Base-by-base conservation (phyloP, 2,888 invertebrate species). In the Coelogynopora nodosa region DNA sequence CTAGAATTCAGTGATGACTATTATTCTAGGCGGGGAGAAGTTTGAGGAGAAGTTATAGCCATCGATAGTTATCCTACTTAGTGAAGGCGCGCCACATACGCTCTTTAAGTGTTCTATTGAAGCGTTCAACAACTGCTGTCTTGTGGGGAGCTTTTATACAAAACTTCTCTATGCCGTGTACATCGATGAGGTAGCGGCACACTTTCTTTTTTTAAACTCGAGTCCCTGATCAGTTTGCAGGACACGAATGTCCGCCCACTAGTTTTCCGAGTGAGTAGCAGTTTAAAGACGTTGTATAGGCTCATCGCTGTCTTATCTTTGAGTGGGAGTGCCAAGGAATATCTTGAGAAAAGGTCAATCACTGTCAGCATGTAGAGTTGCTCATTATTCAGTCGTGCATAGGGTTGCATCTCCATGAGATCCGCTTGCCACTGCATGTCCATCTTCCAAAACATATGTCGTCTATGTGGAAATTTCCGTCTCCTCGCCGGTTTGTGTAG, bases 341-440 rank as follows among this genome's bases (percentile, higher is more conserved):
- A 74, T 13, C 74, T 5, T 13, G 74, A 74, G 74, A 74, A 74
- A 26, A 13, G 23, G 23, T 74, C 74, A 74, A 74, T 74, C 74
- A 74, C 74, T 74, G 23, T 74, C 74, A 74, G 74, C 23, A 13
- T 5, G 5, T 74, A 74, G 74, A 10, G 74, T 13, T 74, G 23
- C 5, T 26, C 74, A 5, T 74, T 74, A 26, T 74, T 74, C 74
- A 74, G 10, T 74, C 74, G 74, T 74, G 74, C 5, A 26, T 13
- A 5, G 5, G 74, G 10, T 26, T 74, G 74, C 74, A 74, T 74
- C 74, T 74, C 74, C 74, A 74, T 26, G 2, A 74, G 23, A 23
- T 74, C 74, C 74, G 74, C 74, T 23, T 74, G 74, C 23, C 74
- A 74, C 74, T 74, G 74, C 74, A 74, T 74, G 74, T 74, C 74